Evolutionary conservation across 2,888 invertebrate genomes (phyloP), one percentile per base, ranked within the genome.

Genomic region (Parnassius mnemosyne): DNA sequence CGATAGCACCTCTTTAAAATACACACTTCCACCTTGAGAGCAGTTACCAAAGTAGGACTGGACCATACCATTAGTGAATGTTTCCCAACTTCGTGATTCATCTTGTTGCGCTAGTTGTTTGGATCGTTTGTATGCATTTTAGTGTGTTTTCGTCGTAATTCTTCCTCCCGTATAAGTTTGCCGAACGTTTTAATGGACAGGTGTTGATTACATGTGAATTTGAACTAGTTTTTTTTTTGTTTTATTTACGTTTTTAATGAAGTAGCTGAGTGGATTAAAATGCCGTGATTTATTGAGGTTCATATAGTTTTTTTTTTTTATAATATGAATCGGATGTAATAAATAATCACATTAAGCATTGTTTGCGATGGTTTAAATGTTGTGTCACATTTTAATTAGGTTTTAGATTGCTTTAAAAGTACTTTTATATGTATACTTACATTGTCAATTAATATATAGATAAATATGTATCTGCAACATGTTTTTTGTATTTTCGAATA

Each of bases 11-110:
- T 74, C 77, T 83, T 83, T 79, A 75, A 72, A 72, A 77, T 73
- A 78, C 76, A 78, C 75, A 76, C 66, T 72, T 75, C 71, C 67
- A 64, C 56, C 64, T 77, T 75, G 65, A 71, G 68, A 70, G 71
- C 67, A 68, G 68, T 85, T 84, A 75, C 84, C 79, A 79, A 85
- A 85, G 74, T 74, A 70, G 74, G 73, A 75, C 77, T 73, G 66
- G 68, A 68, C 65, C 60, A 49, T 66, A 68, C 75, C 65, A 68
- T 76, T 84, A 85, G 81, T 73, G 69, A 70, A 70, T 73, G 75
- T 87, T 87, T 80, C 83, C 78, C 81, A 85, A 86, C 77, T 71
- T 69, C 72, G 78, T 87, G 86, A 86, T 80, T 86, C 85, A 87
- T 80, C 69, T 76, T 72, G 73, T 65, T 71, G 70, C 75, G 71